These are phyloP conservation scores for Plestiodon gilberti DNA, from an alignment of 2,113 vertebrate species.

Conservation along the genomic window DNA sequence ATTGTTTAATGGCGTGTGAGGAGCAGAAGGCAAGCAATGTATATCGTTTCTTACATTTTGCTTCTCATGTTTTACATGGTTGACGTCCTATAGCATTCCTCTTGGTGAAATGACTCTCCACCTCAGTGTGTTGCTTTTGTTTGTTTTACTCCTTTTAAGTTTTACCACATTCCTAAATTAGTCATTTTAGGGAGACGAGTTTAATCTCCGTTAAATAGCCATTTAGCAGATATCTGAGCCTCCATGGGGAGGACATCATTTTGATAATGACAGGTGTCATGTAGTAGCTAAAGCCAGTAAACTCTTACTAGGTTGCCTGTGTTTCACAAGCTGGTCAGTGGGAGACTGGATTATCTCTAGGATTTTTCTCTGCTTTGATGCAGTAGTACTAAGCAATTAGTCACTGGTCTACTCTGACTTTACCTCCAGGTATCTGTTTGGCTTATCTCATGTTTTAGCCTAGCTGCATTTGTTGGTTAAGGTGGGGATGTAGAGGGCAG, in stretches of 20 bases:
- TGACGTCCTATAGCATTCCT: background rate
- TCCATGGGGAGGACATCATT: background rate
- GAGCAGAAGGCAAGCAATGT: constrained; percentile 21
- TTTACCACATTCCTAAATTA: background rate
- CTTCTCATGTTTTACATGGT: background rate
- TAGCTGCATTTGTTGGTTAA: constrained; percentile 14
- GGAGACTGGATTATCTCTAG: background rate
- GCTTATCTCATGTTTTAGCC: background rate
- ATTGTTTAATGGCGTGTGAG: background rate
- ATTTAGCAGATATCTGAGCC: background rate
- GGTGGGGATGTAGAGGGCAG: background rate
- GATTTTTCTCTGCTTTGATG: constrained; percentile 31
- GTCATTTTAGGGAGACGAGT: background rate
- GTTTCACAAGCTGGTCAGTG: background rate
- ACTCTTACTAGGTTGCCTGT: background rate
- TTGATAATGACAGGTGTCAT: background rate
- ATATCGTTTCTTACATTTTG: background rate
- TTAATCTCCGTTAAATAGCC: background rate
- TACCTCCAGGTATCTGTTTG: constrained; percentile 19
- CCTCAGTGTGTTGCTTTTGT: constrained; percentile 13
- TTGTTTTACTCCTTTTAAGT: background rate
- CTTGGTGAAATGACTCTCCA: constrained; percentile 3
- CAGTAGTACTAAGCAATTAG: background rate
- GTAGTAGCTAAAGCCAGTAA: too few species aligned
- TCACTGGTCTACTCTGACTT: constrained; percentile 46